Evolutionary conservation across 2,888 invertebrate species (phyloP), one percentile per base, ranked within the genome.

Genomic region (Pseudoips prasinana): DNA sequence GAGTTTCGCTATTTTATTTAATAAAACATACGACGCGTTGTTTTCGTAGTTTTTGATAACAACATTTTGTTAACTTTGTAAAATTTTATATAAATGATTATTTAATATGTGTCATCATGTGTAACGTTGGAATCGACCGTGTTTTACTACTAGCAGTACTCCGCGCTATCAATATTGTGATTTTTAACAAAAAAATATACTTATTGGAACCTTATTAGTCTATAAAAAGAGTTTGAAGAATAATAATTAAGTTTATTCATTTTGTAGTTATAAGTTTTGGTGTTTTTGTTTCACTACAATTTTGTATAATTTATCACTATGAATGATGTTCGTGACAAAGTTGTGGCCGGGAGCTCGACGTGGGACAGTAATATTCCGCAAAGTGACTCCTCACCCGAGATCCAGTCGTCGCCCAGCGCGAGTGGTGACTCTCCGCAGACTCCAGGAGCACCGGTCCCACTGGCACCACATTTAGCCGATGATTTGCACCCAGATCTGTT

Each of bases 391-490:
- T 85, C 87, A 18, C 84, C 87, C 6, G 89, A 89, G 45, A 72
- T 73, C 9, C 85, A 87, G 42, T 81, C 85, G 1, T 86, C 88
- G 7, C 87, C 87, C 0, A 74, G 82, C 42, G 74, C 75, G 7
- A 80, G 86, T 33, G 83, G 79, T 2, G 87, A 87, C 33, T 80
- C 83, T 0, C 91, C 91, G 1, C 90, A 91, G 46, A 91, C 91
- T 5, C 91, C 92, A 6, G 91, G 91, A 31, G 85, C 90, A 23
- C 92, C 92, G n/a, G 90, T 79, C 24, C 89, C 83, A 1, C 64
- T 87, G 10, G 85, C 87, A 3, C 83, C 82, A 14, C 86, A 87
- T 48, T 73, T 86, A 22, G 83, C 85, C 22, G 83, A 85, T 3
- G 89, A 89, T 22, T 62, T 89, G 32, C 89, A 88, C 45, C 88